Conservation (phyloP, 2,888 invertebrate species). For the Lasius fuliginosus region DNA sequence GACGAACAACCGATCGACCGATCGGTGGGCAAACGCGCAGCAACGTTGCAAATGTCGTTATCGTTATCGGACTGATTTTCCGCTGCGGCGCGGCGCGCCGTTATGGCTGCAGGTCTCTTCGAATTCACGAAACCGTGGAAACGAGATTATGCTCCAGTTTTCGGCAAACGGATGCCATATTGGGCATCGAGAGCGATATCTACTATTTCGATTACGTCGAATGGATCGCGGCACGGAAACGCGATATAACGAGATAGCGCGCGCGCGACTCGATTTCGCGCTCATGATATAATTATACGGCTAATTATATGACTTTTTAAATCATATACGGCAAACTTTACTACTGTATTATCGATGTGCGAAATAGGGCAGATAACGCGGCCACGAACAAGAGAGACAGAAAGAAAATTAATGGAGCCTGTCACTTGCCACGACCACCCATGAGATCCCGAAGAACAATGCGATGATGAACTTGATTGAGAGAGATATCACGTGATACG, state of each 20-base stretch:
- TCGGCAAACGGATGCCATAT: slow-evolving; percentile 50
- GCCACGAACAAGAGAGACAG: background rate
- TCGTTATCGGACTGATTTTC: slow-evolving; percentile 74
- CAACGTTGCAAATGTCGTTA: slow-evolving; percentile 74
- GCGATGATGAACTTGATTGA: slow-evolving; percentile 33
- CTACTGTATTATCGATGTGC: background rate
- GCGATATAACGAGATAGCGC: slow-evolving; percentile 19
- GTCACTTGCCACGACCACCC: background rate
- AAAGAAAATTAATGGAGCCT: background rate
- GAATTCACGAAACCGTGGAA: slow-evolving; percentile 68
- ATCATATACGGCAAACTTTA: background rate
- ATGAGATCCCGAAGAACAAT: slow-evolving; percentile 25
- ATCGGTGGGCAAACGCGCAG: slow-evolving; percentile 50
- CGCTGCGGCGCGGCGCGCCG: slow-evolving; percentile 36
- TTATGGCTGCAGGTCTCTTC: slow-evolving; percentile 66
- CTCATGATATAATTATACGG: background rate
- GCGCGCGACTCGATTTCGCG: background rate
- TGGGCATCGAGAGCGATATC: slow-evolving; percentile 20
- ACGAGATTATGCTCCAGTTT: slow-evolving; percentile 69
- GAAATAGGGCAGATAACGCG: background rate
- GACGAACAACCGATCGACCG: slow-evolving; percentile 50
- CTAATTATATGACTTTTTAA: background rate
- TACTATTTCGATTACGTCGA: background rate
- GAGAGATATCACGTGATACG: slow-evolving; percentile 42
- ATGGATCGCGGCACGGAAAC: background rate